These are phyloP conservation scores for Corythaixoides concolor DNA, from an alignment of 2,113 vertebrate species.

Conservation along the genomic window DNA sequence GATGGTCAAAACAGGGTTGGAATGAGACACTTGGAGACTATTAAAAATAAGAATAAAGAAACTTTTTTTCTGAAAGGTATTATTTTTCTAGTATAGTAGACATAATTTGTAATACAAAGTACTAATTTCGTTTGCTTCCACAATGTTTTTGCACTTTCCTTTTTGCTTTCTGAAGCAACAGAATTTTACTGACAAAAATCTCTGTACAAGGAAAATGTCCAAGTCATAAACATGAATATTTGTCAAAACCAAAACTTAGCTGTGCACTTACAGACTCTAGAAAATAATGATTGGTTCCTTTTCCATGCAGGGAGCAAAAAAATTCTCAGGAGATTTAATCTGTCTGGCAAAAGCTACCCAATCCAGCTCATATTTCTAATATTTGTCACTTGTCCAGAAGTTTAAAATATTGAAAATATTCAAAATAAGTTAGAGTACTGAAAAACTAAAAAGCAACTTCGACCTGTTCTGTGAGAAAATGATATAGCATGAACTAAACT, in stretches of 20 bases:
- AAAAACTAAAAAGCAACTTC: not conserved
- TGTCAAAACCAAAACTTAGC: not conserved
- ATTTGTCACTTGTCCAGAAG: conserved; percentile 24
- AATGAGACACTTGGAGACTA: not conserved
- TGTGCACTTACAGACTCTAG: not conserved
- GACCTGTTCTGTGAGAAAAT: not conserved
- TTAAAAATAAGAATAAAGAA: not conserved
- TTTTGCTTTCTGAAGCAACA: conserved; percentile 1
- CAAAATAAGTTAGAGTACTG: not conserved
- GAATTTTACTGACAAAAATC: not conserved
- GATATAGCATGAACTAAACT: not conserved
- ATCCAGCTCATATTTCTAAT: conserved; percentile 34
- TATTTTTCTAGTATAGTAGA: not conserved
- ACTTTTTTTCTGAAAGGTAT: not conserved
- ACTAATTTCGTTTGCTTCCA: not conserved
- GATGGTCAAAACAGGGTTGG: not conserved
- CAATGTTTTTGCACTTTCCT: not conserved
- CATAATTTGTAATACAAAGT: not conserved
- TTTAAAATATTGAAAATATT: conserved; percentile 46
- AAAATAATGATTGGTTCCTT: not conserved
- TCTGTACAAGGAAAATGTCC: not conserved
- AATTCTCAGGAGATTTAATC: not conserved
- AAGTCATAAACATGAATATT: not conserved
- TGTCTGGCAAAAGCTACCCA: not conserved
- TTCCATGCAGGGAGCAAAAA: not conserved